phyloP scores from a whole-genome alignment of 2,888 invertebrate genomes.

The Chrysolina oricalcia region DNA sequence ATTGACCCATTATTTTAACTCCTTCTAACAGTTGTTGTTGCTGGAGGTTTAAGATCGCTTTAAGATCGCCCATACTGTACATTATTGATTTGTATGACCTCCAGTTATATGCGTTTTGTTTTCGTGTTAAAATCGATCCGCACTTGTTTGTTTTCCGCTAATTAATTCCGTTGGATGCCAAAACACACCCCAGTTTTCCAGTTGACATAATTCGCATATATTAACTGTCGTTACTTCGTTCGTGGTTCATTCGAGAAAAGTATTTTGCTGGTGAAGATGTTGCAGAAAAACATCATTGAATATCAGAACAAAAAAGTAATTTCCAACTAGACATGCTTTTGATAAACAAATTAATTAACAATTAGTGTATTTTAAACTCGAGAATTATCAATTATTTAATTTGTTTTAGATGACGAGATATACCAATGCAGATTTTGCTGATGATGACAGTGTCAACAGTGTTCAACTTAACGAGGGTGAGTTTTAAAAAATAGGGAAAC shows the following conservation, averaged over 20 bases:
- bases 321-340: no score
- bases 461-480: slow-evolving; percentile 85
- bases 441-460: slow-evolving; percentile 89
- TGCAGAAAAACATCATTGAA: neutral
- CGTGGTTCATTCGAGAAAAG: neutral
- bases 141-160: slow-evolving; percentile 44
- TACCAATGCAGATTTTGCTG: slow-evolving; percentile 89
- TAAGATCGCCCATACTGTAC: neutral
- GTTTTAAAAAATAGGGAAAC: neutral
- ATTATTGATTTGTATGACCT: neutral
- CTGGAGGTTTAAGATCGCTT: no score
- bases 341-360: no score
- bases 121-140: slow-evolving; percentile 24
- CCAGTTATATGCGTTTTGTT: neutral
- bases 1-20: no score
- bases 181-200: slow-evolving; percentile 20
- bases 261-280: neutral
- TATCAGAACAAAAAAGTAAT: neutral
- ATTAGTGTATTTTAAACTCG: neutral
- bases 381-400: neutral
- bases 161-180: slow-evolving; percentile 27
- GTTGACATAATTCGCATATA: slow-evolving; percentile 13
- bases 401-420: slow-evolving; percentile 87
- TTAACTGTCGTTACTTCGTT: neutral
- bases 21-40: no score